Base-by-base conservation (phyloP, 2,888 invertebrate genomes). In the Onthophagus sagittarius region DNA sequence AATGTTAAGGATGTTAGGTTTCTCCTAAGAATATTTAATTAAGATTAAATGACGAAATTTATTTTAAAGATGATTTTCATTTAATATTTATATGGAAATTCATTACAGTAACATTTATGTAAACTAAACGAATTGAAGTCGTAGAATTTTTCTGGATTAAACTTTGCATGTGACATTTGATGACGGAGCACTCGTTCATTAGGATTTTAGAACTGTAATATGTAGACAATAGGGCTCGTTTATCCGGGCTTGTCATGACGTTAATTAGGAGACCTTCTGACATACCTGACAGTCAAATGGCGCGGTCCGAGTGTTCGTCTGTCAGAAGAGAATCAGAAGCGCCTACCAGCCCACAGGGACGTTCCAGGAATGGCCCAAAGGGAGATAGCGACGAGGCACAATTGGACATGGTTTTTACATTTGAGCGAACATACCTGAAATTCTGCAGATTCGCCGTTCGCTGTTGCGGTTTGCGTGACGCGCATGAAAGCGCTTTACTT, bases 361-460 rank as follows among this genome's bases (percentile, higher is more conserved):
- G 67, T 67, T 67, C 67, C 23, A 5, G 23, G 67, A 67, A 67
- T 67, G n/a, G 0, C 9, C 31, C 31, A 23, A 32, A 67, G 67
- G 23, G 67, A 23, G 31, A 23, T 23, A 23, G 63, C 63, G 63
- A 63, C 63, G 15, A 14, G 15, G 53, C 13, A 78, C 77, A 77
- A 77, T 78, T 75, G 76, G 77, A 78, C 77, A 78, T 74, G 78
- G 75, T 77, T 78, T 77, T 77, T 76, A 77, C 77, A 77, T 78
- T 78, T 78, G 77, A 77, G 73, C 76, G 74, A 73, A 76, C 76
- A 79, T 79, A 70, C 76, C 75, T 79, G 14, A 74, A 75, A 77
- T 79, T 79, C 78, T 76, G 39, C 39, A 23, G 23, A 23, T 23
- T 23, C 23, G 23, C 23, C 23, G 23, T 23, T 23, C 23, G 23